phyloP scores from a whole-genome alignment of 2,797 vertebrate species.

The Pristis pectinata region DNA sequence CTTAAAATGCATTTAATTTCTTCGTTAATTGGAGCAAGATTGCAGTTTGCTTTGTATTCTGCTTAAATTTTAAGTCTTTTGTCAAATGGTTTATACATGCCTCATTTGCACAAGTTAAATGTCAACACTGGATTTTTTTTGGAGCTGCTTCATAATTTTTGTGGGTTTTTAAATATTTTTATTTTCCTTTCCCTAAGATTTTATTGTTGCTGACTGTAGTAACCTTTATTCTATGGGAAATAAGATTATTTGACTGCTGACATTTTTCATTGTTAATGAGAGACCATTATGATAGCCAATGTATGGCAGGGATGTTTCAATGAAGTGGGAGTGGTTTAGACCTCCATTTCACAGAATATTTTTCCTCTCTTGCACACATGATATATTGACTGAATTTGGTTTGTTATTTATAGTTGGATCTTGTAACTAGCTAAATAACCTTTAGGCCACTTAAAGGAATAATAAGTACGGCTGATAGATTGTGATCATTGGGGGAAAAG shows the following conservation, averaged over 20 bases:
- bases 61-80: neutral
- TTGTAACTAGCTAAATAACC: neutral
- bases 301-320: neutral
- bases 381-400: neutral
- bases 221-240: neutral
- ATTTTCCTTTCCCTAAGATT: neutral
- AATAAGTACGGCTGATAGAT: neutral
- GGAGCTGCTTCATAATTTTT: neutral
- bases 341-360: neutral
- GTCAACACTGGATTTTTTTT: neutral
- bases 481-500: neutral
- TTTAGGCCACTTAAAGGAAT: neutral
- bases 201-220: neutral
- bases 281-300: neutral
- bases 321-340: neutral
- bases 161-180: neutral
- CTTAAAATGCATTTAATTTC: neutral
- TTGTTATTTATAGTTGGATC: neutral
- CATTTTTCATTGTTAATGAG: neutral
- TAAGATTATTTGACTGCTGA: neutral
- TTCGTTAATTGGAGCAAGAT: neutral
- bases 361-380: neutral
- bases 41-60: neutral
- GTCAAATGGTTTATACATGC: neutral
- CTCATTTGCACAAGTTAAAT: neutral